Evolutionary conservation across 2,113 vertebrate genomes (phyloP), one percentile per base, ranked within the genome.

Genomic region (Plectropomus leopardus): DNA sequence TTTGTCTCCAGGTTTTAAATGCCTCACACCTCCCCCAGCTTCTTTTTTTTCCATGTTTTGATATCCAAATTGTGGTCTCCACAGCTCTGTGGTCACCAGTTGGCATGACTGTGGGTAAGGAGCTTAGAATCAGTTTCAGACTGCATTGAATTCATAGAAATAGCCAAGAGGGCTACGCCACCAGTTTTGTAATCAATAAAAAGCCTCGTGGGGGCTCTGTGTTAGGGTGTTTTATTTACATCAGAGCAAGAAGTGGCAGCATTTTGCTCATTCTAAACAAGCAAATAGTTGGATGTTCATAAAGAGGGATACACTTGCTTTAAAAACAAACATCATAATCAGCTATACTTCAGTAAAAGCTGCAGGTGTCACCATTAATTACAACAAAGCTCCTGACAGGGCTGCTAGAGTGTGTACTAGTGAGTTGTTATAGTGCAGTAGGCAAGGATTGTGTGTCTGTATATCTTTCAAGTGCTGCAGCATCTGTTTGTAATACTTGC

Each of bases 341-440:
- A 72, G 73, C 67, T 76, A 54, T 58, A 77, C 83, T 84, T 88
- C 47, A 71, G 64, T 81, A 59, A 85, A 85, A 32, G 70, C 80
- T 51, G 77, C 78, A 80, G 78, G 70, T 73, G 60, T 83, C 61
- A 26, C 16, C 34, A 19, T 82, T 36, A 63, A 44, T 72, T 72
- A 59, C 63, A 80, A 71, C 83, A 76, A 85, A 75, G 82, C 80
- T 67, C 47, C 76, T 59, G 13, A 17, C 2, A 5, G 72, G 47
- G 87, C 76, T 63, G 81, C 71, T 53, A 10, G 61, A 54, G 57
- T 76, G 61, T 40, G 36, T 47, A 53, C 59, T 67, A 28, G 30
- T 78, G 60, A 70, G 54, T 72, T 78, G 51, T 64, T 60, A 26
- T 54, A 45, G 63, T 81, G 40, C 82, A 83, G 76, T 58, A 47